Evolutionary conservation across 1,140 invertebrate species (phyloP), one percentile per base, ranked within the genome.

Genomic region (Papilio glaucus): DNA sequence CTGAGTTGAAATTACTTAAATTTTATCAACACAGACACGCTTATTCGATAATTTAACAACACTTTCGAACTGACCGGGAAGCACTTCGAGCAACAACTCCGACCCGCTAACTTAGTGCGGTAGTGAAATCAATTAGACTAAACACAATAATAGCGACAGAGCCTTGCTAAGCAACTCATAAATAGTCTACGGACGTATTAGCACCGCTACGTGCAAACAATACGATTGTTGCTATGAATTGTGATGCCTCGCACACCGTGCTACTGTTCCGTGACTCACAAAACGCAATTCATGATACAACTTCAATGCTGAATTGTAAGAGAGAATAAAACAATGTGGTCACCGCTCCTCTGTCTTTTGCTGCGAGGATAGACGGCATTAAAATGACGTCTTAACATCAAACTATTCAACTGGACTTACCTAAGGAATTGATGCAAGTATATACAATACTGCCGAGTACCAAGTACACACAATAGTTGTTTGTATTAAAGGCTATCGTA

Each of bases 161-260:
- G 37, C n/a, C 33, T 37, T 10, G 62, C 62, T 53, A 53, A 53
- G 39, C 45, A 53, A 21, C 45, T 53, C 13, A 53, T 53, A 53
- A 15, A 53, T 18, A 53, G 45, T 65, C 62, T 39, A 39, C 38
- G 21, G 37, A 53, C 42, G 67, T 69, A 69, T 69, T 69, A 69
- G 67, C 67, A 69, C 67, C 45, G 42, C 42, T 53, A 53, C 67
- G 67, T 69, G 67, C 42, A 26, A 69, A 53, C 41, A 33, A 49
- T 49, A 53, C 67, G 13, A 67, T 67, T 26, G 26, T 68, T 42
- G 37, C 67, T 18, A 38, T 15, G 65, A 68, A 69, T 69, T 49
- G 67, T 15, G 15, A 69, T 49, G 41, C 42, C 12, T 1, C 42
- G 13, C 67, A 33, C n/a, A 39, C 67, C 12, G 49, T 53, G 37